These are phyloP conservation scores for Oceanites oceanicus DNA, from an alignment of 2,113 vertebrate genomes.

Conservation along the genomic window DNA sequence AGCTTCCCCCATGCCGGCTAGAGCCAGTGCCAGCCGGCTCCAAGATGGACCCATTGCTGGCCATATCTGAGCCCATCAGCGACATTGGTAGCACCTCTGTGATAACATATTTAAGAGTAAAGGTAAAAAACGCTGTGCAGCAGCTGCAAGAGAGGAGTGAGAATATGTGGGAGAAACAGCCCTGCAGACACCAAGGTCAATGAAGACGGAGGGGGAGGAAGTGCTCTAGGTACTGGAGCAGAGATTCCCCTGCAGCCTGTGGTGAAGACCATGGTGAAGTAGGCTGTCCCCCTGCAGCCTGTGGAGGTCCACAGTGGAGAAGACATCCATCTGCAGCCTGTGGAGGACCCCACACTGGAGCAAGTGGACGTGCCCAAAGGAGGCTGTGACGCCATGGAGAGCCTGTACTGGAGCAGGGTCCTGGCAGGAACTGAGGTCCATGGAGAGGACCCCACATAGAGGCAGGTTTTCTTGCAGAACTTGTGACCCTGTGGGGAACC, in stretches of 20 bases:
- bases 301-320: not conserved
- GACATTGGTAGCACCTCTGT: accelerated
- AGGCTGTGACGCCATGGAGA: not conserved
- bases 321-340: not conserved
- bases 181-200: not conserved
- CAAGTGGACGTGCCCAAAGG: not conserved
- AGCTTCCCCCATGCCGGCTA: not conserved
- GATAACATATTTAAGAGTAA: not conserved
- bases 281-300: not conserved
- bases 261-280: too few species aligned
- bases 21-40: not conserved
- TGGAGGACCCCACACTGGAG: not conserved
- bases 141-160: not conserved
- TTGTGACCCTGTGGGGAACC: not conserved
- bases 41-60: accelerated
- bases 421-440: not conserved
- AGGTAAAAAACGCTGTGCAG: not conserved
- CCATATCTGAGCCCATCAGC: not conserved
- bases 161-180: not conserved
- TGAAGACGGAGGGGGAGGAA: not conserved
- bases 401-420: not conserved
- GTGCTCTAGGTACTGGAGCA: not conserved
- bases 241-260: not conserved
- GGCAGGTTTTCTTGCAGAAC: not conserved
- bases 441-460: not conserved